A percentile compares a stretch with the other conserved stretches of the same genome.
Conservation (phyloP, 2,888 invertebrate genomes). For the Anorthoa munda region DNA sequence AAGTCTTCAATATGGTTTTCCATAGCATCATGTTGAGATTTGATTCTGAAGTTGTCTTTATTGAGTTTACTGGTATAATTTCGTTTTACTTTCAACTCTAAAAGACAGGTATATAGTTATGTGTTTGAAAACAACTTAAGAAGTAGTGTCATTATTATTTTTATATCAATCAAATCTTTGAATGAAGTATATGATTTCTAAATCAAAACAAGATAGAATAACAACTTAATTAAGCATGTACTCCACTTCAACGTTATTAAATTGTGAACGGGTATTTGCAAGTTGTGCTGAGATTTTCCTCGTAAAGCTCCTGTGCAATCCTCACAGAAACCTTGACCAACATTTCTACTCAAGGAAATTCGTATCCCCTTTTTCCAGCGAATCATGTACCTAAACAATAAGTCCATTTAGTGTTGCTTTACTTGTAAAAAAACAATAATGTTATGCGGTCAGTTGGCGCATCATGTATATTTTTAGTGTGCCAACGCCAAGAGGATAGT, state of each 20-base stretch:
- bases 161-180: conserved; percentile 1
- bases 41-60: not conserved
- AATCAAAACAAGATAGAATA: conserved; percentile 5
- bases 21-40: conserved; percentile 7
- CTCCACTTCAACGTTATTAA: conserved; percentile 26
- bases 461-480: conserved; percentile 24
- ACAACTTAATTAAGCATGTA: conserved; percentile 13
- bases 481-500: conserved; percentile 15
- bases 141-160: not conserved
- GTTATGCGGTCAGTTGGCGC: not conserved
- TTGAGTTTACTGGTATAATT: conserved; percentile 4
- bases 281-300: conserved; percentile 31
- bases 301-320: conserved; percentile 15
- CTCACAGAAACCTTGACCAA: conserved; percentile 21
- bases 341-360: conserved; percentile 1
- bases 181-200: not conserved
- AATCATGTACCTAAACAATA: not conserved
- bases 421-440: not conserved
- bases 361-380: not conserved
- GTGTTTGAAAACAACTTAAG: not conserved
- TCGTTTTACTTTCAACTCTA: not conserved
- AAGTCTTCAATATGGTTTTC: conserved; percentile 26
- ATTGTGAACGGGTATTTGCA: conserved; percentile 20
- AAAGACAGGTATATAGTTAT: not conserved
- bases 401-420: conserved; percentile 17